phyloP scores from a whole-genome alignment of 2,113 vertebrate genomes.

The Calidris pygmaea region DNA sequence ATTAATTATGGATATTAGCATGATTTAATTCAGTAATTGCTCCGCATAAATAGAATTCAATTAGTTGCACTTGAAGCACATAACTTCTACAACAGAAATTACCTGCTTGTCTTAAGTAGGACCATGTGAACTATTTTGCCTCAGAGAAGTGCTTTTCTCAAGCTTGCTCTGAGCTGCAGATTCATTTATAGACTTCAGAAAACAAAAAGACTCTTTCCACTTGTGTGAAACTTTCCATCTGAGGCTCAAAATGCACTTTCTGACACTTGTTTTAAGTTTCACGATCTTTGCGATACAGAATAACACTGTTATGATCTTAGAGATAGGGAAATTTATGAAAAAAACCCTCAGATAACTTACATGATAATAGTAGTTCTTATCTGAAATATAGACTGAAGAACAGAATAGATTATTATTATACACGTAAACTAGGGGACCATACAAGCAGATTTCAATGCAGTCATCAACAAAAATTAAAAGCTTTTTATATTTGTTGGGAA shows the following conservation, averaged over 20 bases:
- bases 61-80: not conserved
- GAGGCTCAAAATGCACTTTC: not conserved
- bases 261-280: not conserved
- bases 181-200: not conserved
- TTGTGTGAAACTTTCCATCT: not conserved
- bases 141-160: not conserved
- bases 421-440: not conserved
- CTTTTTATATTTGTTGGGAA: not conserved
- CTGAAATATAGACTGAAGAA: not conserved
- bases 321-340: not conserved
- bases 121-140: not conserved
- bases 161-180: not conserved
- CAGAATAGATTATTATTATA: not conserved
- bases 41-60: not conserved
- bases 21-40: not conserved
- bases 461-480: not conserved
- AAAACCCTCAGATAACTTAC: not conserved
- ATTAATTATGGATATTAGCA: not conserved
- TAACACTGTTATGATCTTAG: not conserved
- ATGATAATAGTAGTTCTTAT: not conserved
- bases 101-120: not conserved
- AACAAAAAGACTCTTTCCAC: not conserved
- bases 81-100: not conserved
- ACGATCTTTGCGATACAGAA: not conserved
- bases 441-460: not conserved